These are phyloP conservation scores for Caloenas nicobarica DNA, from an alignment of 2,113 vertebrate genomes.

Conservation along the genomic window DNA sequence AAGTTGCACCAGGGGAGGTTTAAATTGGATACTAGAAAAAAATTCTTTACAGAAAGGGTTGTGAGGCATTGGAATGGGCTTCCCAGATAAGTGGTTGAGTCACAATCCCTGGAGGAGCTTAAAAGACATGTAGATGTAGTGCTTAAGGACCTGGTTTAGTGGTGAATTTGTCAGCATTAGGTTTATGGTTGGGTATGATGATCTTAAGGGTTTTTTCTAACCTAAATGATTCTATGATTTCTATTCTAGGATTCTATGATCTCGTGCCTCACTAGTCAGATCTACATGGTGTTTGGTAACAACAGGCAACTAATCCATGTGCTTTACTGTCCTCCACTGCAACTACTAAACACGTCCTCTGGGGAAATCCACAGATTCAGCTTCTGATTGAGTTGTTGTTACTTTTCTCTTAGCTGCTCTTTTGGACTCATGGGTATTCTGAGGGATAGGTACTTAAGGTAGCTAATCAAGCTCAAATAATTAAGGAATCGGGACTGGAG, in stretches of 20 bases:
- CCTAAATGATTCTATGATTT: too few species aligned
- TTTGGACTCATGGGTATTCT: background rate
- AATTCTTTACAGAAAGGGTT: too few species aligned
- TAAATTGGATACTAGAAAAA: too few species aligned
- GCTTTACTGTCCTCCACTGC: background rate
- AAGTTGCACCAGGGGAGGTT: too few species aligned
- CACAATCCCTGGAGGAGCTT: too few species aligned
- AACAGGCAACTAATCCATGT: background rate
- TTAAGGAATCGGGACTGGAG: background rate
- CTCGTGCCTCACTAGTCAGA: background rate
- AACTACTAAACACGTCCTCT: fast-evolving
- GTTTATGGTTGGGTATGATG: too few species aligned
- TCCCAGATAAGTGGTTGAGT: too few species aligned
- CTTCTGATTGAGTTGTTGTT: background rate
- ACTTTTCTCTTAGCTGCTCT: background rate
- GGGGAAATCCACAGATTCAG: background rate
- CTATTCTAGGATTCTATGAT: background rate
- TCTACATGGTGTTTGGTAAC: background rate
- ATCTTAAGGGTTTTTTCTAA: too few species aligned
- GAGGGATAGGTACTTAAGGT: background rate
- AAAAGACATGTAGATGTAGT: too few species aligned
- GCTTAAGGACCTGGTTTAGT: too few species aligned
- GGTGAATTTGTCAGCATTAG: too few species aligned
- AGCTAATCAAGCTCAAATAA: background rate
- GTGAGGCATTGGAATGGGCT: too few species aligned